Evolutionary conservation across 1,140 invertebrate genomes (phyloP).

Genomic region (Calliopsis andreniformis): DNA sequence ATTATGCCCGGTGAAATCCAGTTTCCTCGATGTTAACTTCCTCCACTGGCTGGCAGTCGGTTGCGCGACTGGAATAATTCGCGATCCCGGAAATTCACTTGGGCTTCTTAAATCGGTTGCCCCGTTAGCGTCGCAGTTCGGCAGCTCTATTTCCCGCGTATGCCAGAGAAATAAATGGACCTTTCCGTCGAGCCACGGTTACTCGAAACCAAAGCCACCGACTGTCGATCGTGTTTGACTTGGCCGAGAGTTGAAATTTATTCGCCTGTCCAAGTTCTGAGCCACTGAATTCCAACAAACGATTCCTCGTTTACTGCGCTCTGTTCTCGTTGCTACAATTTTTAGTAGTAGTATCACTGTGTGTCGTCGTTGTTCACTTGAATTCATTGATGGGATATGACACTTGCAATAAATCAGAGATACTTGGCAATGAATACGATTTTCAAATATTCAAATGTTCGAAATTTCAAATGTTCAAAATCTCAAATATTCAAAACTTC

Average conservation of each 20-base stretch:
- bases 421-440: too few species aligned
- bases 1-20: slow-evolving; percentile 37
- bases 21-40: slow-evolving; percentile 27
- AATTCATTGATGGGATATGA: too few species aligned
- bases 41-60: not conserved
- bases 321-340: too few species aligned
- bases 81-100: slow-evolving; percentile 3
- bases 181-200: not conserved
- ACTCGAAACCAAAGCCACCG: not conserved
- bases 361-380: too few species aligned
- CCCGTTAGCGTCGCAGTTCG: not conserved
- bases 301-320: too few species aligned
- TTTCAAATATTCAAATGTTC: too few species aligned
- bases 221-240: not conserved
- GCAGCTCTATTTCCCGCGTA: not conserved
- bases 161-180: not conserved
- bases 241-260: slow-evolving; percentile 14
- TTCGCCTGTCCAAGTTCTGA: slow-evolving; percentile 19
- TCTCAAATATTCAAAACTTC: too few species aligned
- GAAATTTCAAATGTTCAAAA: too few species aligned
- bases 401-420: too few species aligned
- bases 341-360: too few species aligned
- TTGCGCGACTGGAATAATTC: slow-evolving; percentile 29
- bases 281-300: slow-evolving; percentile 3
- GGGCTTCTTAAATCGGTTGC: not conserved